Conservation (phyloP, 2,888 invertebrate genomes). For the Anthophora plumipes region DNA sequence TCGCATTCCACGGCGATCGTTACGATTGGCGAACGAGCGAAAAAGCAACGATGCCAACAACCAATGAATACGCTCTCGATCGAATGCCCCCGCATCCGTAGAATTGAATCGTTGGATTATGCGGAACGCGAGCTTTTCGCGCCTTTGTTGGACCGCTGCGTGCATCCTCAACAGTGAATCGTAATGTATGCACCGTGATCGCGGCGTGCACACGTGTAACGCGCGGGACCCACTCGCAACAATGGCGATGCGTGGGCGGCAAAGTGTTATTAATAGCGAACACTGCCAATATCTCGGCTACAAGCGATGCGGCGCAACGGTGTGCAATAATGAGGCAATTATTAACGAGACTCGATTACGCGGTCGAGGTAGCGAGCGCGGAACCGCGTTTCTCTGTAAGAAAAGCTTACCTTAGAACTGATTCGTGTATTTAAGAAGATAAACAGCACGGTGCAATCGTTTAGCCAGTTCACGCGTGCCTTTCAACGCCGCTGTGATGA, state of each 20-base stretch:
- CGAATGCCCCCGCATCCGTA: slow-evolving; percentile 21
- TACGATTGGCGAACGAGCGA: slow-evolving; percentile 7
- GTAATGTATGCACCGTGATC: slow-evolving; percentile 53
- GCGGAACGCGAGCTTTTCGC: slow-evolving; percentile 62
- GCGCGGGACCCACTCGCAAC: slow-evolving; percentile 61
- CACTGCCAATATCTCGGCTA: slow-evolving; percentile 69
- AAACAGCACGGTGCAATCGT: background rate
- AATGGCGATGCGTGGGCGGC: slow-evolving; percentile 71
- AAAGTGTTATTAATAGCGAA: slow-evolving; percentile 72
- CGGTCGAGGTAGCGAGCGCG: slow-evolving; percentile 60
- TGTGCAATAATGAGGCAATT: slow-evolving; percentile 71
- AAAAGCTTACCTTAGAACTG: slow-evolving; percentile 4
- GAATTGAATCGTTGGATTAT: slow-evolving; percentile 65
- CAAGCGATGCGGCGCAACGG: slow-evolving; percentile 66
- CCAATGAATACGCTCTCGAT: slow-evolving; percentile 26
- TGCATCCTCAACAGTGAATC: slow-evolving; percentile 32
- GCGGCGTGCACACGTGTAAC: slow-evolving; percentile 38
- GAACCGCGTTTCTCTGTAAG: slow-evolving; percentile 30
- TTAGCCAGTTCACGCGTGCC: background rate
- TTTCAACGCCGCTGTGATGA: background rate
- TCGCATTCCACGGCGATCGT: slow-evolving; percentile 9
- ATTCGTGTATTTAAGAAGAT: slow-evolving; percentile 8
- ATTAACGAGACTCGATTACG: slow-evolving; percentile 71
- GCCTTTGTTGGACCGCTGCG: slow-evolving; percentile 52
- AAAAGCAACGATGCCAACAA: background rate